Evolutionary conservation across 1,140 invertebrate species (phyloP).

Genomic region (Zaprionus tsacasi): DNA sequence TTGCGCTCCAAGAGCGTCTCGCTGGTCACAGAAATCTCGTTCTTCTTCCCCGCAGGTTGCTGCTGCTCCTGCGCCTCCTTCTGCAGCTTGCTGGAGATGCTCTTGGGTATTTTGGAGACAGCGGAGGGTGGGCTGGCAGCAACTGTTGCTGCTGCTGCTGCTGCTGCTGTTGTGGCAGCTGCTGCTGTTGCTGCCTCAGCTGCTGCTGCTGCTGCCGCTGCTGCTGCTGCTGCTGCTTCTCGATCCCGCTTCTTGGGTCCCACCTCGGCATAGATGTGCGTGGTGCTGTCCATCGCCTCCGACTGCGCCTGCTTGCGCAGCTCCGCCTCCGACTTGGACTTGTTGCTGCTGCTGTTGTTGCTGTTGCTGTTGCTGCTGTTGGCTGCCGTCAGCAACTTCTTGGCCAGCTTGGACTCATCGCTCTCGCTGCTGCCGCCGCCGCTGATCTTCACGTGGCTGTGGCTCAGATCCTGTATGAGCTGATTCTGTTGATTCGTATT

Average conservation of each 20-base stretch:
- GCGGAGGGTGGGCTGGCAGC: constrained; percentile 21
- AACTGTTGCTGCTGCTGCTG: constrained; percentile 68
- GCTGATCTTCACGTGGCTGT: constrained; percentile 63
- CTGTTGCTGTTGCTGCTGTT: constrained; percentile 6
- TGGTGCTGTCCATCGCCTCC: constrained; percentile 77
- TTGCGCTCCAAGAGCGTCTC: constrained; percentile 76
- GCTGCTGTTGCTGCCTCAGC: constrained; percentile 47
- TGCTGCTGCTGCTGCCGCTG: constrained; percentile 58
- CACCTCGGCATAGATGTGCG: constrained; percentile 79
- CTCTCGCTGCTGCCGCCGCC: constrained; percentile 68
- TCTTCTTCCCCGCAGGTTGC: constrained; percentile 50
- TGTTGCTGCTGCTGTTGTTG: constrained; percentile 37
- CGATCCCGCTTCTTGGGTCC: constrained; percentile 76
- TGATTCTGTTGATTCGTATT: constrained; percentile 82
- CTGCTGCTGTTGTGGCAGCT: constrained; percentile 32
- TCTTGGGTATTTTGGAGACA: constrained; percentile 77
- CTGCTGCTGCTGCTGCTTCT: constrained; percentile 71
- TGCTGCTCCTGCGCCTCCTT: constrained; percentile 46
- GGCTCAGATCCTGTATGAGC: constrained; percentile 77
- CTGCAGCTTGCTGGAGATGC: constrained; percentile 68
- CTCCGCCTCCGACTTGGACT: constrained; percentile 48
- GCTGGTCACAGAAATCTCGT: constrained; percentile 71
- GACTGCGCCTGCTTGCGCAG: constrained; percentile 56
- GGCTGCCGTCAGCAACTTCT: constrained; percentile 65
- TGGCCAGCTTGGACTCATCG: constrained; percentile 81